phyloP scores from a whole-genome alignment of 2,888 invertebrate genomes.

The Ormyrus nitidulus region DNA sequence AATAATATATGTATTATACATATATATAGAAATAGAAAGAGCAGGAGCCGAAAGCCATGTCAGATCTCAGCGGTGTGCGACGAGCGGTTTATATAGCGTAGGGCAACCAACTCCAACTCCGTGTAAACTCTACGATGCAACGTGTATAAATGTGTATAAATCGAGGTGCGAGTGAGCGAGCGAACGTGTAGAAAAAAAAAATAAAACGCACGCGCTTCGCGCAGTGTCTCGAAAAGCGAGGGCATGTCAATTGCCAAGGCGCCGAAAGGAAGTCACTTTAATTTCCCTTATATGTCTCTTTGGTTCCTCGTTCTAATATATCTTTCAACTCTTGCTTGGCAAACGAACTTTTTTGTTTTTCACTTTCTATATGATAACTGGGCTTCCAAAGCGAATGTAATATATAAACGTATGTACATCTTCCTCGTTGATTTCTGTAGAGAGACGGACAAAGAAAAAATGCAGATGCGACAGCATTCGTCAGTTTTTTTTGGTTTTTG shows the following conservation, averaged over 20 bases:
- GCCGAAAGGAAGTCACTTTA: slow-evolving; percentile 55
- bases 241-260: slow-evolving; percentile 54
- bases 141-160: slow-evolving; percentile 25
- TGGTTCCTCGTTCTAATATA: background rate
- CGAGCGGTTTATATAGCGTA: slow-evolving; percentile 18
- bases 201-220: slow-evolving; percentile 48
- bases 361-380: background rate
- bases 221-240: slow-evolving; percentile 51
- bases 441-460: no score
- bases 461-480: background rate
- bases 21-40: background rate
- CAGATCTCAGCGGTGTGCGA: slow-evolving; percentile 24
- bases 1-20: slow-evolving; percentile 18
- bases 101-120: slow-evolving; percentile 41
- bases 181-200: background rate
- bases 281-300: slow-evolving; percentile 27
- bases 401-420: background rate
- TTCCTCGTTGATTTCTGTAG: no score
- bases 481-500: background rate
- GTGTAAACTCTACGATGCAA: background rate
- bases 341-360: background rate
- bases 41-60: background rate
- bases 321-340: no score
- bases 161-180: background rate
- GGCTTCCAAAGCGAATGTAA: slow-evolving; percentile 1